Evolutionary conservation across 64 coral and sea anemone genomes (phyloP), one percentile per base, ranked within the genome.

Genomic region (Porites australiensis): DNA sequence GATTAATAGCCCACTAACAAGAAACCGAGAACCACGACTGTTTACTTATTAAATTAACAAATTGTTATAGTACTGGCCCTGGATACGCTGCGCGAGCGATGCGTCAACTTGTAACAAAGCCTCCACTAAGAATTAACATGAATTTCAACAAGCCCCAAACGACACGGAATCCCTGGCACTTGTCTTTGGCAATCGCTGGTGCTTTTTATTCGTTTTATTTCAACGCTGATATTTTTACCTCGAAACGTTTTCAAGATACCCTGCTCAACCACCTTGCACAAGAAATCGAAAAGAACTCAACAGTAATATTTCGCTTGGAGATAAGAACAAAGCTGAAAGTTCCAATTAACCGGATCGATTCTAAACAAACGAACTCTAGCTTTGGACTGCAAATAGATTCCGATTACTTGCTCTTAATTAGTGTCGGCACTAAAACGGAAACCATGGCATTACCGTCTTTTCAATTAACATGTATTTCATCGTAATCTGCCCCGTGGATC

Each of bases 41-140:
- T 68, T 84, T 84, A 68, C 51, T 84, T 84, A 84, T 84, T 84
- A 84, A 84, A 84, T 84, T 84, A 84, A 48, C 81, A 84, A 84
- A 84, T 84, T 67, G 81, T 84, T 84, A 84, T 20, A 52, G 9
- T 37, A 19, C 20, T n/a, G 44, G 59, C 47, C n/a, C 58, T 59
- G 27, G 27, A 37, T 44, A 60, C 60, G 63, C 13, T 47, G 37
- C 18, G 73, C 19, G 45, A 75, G 43, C 50, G 46, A 50, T 50
- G 14, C 16, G 45, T 75, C 13, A 13, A 3, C 16, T 64, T 64
- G 51, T 37, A 14, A 54, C 77, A 59, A 58, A 44, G 55, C 77
- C 44, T 84, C 81, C 62, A 68, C 43, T 3, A 84, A 84, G 61
- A 67, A 3, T 22, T 3, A 48, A 21, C 63, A 61, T 67, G 14